These are phyloP conservation scores for Nycticorax nycticorax DNA, from an alignment of 2,113 vertebrate genomes.

Conservation along the genomic window DNA sequence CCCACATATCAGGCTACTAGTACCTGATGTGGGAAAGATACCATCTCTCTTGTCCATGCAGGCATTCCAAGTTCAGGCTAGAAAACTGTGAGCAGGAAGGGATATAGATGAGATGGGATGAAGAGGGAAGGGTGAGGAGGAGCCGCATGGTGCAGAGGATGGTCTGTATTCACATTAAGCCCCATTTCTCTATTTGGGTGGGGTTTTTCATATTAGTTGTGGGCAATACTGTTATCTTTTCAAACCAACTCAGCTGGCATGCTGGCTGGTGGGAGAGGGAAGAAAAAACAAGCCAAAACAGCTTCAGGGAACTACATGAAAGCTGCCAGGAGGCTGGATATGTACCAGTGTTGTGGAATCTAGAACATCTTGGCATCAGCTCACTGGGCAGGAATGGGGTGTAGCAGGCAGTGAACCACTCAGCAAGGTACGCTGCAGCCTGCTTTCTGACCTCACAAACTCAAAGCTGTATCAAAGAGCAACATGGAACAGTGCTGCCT, in stretches of 20 bases:
- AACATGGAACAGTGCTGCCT: constrained; percentile 27
- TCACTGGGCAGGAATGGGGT: not conserved
- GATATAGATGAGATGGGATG: not conserved
- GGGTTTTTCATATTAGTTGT: not conserved
- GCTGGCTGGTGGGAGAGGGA: not conserved
- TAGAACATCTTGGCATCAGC: not conserved
- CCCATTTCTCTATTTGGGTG: not conserved
- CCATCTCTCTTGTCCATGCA: not conserved
- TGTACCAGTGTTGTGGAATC: not conserved
- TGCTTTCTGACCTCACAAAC: not conserved
- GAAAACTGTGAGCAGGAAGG: not conserved
- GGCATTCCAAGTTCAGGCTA: not conserved
- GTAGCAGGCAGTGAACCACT: not conserved
- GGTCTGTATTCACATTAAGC: not conserved
- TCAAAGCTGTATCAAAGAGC: not conserved
- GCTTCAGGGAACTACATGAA: not conserved
- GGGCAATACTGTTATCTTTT: not conserved
- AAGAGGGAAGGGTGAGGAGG: not conserved
- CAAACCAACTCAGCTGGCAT: not conserved
- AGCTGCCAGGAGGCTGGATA: not conserved
- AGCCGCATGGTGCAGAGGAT: not conserved
- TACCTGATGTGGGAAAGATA: not conserved
- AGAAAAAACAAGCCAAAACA: not conserved
- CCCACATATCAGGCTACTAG: not conserved
- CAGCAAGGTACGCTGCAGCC: not conserved